These are phyloP conservation scores for Athalia rosae DNA, from an alignment of 2,888 invertebrate genomes.

Conservation along the genomic window DNA sequence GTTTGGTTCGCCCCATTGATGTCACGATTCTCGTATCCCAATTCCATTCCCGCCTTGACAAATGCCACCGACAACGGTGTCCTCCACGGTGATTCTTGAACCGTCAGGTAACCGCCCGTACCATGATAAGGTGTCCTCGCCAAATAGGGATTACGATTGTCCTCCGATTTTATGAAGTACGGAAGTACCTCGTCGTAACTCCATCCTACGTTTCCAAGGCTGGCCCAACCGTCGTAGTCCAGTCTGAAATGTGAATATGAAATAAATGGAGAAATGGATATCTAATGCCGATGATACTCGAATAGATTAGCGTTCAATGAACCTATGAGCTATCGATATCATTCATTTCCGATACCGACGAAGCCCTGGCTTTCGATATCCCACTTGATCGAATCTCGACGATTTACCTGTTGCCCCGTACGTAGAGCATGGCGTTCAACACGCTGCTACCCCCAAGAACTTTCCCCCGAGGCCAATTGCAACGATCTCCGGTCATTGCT, in stretches of 20 bases:
- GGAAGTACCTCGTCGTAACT: constrained; percentile 87
- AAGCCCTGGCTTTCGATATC: too few relatives aligned
- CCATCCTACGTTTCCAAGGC: constrained; percentile 91
- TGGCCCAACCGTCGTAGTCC: constrained; percentile 92
- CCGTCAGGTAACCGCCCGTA: constrained; percentile 87
- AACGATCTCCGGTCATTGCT: constrained; percentile 90
- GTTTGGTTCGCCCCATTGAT: constrained; percentile 89
- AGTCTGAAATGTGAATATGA: constrained; percentile 55
- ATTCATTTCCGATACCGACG: too few relatives aligned
- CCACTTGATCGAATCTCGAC: background rate
- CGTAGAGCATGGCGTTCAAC: constrained; percentile 94
- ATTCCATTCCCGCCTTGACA: constrained; percentile 86
- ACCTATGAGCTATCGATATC: too few relatives aligned
- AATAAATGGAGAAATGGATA: background rate
- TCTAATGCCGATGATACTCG: background rate
- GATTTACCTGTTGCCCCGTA: constrained; percentile 85
- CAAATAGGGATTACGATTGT: constrained; percentile 89
- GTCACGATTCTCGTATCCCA: constrained; percentile 88
- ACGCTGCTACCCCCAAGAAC: constrained; percentile 92
- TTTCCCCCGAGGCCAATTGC: constrained; percentile 95
- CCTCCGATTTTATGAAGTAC: constrained; percentile 91
- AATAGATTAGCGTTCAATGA: background rate
- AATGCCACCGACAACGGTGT: constrained; percentile 89
- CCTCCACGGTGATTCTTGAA: constrained; percentile 90
- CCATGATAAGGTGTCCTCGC: constrained; percentile 84